Evolutionary conservation across 2,888 invertebrate species (phyloP), one percentile per base, ranked within the genome.

Genomic region (Punctoribates punctum): DNA sequence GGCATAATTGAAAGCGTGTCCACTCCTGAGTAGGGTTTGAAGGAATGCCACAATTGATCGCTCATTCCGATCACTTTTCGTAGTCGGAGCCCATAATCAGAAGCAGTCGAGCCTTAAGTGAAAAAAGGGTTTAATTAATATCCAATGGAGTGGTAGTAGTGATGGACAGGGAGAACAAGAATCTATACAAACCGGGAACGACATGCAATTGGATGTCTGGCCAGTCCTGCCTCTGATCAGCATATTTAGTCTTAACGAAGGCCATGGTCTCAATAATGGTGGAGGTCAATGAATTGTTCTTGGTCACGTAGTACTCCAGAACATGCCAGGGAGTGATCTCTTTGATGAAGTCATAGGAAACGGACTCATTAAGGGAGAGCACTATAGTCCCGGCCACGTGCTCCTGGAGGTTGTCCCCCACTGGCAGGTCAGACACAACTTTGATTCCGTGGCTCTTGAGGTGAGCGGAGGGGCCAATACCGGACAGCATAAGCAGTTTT

Each of bases 171-270:
- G n/a, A n/a, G n/a, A n/a, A n/a, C n/a, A n/a, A n/a, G n/a, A n/a
- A n/a, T n/a, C n/a, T n/a, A n/a, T n/a, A n/a, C n/a, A n/a, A n/a
- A n/a, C n/a, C 88, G 29, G 92, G 91, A 0, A 92, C 91, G 84
- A 94, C 85, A 91, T 94, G 94, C 81, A 94, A 92, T 82, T 93
- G 92, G 79, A 94, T 92, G 82, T 94, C 94, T 0, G 94, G 94
- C 92, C 92, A 94, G 83, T 94, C 94, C 75, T 93, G 91, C 0
- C 89, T 88, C 73, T 29, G 67, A 73, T 81, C 94, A 0, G 91
- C 92, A 82, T 93, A 94, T 84, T 93, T 94, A 0, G 94, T 93
- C 46, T 90, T 90, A n/a, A 94, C 90, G 83, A 94, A 94, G 1
- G 91, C 94, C 74, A 94, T n/a, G n/a, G 85, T 0, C 92, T 93